Percentiles rank a stretch among this genome's conserved stretches.
phyloP scores from a whole-genome alignment of 2,888 invertebrate species.

The Cephus rjabovi region DNA sequence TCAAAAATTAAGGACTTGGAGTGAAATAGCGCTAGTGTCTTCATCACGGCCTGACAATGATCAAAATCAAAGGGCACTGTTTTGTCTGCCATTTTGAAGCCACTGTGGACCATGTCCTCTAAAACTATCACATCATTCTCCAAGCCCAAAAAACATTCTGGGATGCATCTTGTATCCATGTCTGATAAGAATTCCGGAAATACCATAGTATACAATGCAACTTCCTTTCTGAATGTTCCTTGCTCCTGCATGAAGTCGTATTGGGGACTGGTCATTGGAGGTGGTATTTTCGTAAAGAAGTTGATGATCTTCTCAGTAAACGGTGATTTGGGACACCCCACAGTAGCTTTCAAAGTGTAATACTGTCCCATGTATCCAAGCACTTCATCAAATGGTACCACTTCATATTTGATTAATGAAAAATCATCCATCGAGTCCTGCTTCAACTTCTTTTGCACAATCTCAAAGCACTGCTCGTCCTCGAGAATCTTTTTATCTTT shows the following conservation, averaged over 20 bases:
- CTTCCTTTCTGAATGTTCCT: conserved; percentile 51
- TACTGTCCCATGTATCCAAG: conserved; percentile 57
- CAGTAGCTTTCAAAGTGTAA: conserved; percentile 47
- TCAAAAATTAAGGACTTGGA: conserved; percentile 70
- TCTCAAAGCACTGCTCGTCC: conserved; percentile 49
- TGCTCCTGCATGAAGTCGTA: conserved; percentile 40
- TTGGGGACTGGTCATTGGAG: conserved; percentile 39
- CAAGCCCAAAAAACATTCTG: conserved; percentile 48
- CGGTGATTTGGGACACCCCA: conserved; percentile 33
- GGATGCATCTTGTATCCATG: conserved; percentile 36
- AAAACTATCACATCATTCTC: conserved; percentile 59
- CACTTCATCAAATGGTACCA: conserved; percentile 43
- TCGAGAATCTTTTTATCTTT: conserved; percentile 37
- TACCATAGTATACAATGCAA: conserved; percentile 47
- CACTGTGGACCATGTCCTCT: conserved; percentile 73
- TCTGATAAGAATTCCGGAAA: conserved; percentile 51
- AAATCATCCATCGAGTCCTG: conserved; percentile 48
- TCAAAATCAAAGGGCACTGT: conserved; percentile 72
- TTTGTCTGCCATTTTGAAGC: conserved; percentile 76
- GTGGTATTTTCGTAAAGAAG: conserved; percentile 54
- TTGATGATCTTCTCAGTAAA: conserved; percentile 34
- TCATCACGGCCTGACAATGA: conserved; percentile 73
- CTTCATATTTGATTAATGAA: conserved; percentile 46
- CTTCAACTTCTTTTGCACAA: conserved; percentile 47
- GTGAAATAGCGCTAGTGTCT: conserved; percentile 75